A percentile compares a stretch with the other conserved stretches of the same genome.
phyloP scores from a whole-genome alignment of 2,888 invertebrate species.

The Prionchulus punctatus region DNA sequence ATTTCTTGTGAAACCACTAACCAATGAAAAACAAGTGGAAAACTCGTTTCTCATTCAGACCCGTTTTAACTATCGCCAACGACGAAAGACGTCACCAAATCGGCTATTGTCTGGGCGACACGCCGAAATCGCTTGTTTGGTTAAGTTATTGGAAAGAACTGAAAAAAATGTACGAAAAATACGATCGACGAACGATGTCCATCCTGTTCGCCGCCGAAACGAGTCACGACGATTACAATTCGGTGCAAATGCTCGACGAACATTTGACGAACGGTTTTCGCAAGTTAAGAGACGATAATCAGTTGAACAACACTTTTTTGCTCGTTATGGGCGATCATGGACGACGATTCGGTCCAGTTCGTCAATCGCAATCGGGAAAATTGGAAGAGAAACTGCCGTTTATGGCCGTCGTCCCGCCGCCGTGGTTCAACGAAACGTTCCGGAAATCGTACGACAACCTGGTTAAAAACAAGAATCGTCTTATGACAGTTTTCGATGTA shows the following conservation, averaged over 20 bases:
- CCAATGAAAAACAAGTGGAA: no score
- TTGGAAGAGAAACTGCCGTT: constrained; percentile 18
- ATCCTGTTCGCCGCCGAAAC: constrained; percentile 10
- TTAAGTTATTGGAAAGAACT: no score
- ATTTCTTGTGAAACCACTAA: no score
- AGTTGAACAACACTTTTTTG: constrained; percentile 11
- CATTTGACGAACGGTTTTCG: constrained; percentile 1
- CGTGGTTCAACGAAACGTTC: constrained; percentile 22
- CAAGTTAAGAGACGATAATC: background rate
- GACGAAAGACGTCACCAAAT: no score
- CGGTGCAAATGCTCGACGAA: constrained; percentile 4
- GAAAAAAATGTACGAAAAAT: no score
- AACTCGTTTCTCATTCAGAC: no score
- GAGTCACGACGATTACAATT: constrained; percentile 9
- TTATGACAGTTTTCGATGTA: constrained; percentile 33
- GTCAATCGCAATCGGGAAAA: constrained; percentile 31
- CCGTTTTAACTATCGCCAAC: no score
- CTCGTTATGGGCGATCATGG: constrained; percentile 32
- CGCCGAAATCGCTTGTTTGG: no score
- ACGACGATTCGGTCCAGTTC: constrained; percentile 28
- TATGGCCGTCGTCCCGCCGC: constrained; percentile 26
- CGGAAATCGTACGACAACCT: constrained; percentile 22
- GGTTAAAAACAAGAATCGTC: constrained; percentile 21
- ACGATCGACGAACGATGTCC: constrained; percentile 4
- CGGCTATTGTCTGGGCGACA: no score